Conservation (phyloP, 2,888 invertebrate genomes). For the Andrena trimmerana region DNA sequence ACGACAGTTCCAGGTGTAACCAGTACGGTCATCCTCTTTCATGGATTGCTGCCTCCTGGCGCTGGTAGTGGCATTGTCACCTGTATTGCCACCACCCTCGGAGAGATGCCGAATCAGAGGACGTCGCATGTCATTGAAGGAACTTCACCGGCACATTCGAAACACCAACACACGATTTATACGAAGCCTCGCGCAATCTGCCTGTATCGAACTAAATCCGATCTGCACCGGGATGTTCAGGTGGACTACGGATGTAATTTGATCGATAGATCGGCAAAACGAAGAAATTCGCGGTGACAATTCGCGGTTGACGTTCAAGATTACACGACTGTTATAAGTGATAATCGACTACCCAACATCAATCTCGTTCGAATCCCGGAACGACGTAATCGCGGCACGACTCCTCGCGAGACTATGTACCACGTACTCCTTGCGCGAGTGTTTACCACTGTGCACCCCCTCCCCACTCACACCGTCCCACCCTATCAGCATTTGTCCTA, state of each 20-base stretch:
- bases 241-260: too few species aligned
- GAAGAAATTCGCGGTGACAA: background rate
- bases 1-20: constrained; percentile 78
- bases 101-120: constrained; percentile 83
- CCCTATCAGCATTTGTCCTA: constrained; percentile 31
- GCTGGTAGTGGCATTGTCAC: constrained; percentile 62
- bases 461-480: constrained; percentile 14
- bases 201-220: background rate
- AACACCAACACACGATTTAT: constrained; percentile 14
- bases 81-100: constrained; percentile 80
- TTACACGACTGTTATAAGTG: too few species aligned
- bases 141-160: constrained; percentile 56
- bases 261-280: background rate
- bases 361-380: constrained; percentile 12
- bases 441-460: constrained; percentile 59
- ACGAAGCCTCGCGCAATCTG: background rate
- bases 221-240: too few species aligned
- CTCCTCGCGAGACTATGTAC: constrained; percentile 75
- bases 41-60: constrained; percentile 71
- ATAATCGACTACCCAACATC: constrained; percentile 10
- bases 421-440: constrained; percentile 62
- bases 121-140: constrained; percentile 78
- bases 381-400: constrained; percentile 69
- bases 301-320: background rate
- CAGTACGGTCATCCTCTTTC: constrained; percentile 73